A percentile compares a stretch with the other conserved stretches of the same genome.
phyloP scores from a whole-genome alignment of 1,140 invertebrate species.

The Luehdorfia chinensis region DNA sequence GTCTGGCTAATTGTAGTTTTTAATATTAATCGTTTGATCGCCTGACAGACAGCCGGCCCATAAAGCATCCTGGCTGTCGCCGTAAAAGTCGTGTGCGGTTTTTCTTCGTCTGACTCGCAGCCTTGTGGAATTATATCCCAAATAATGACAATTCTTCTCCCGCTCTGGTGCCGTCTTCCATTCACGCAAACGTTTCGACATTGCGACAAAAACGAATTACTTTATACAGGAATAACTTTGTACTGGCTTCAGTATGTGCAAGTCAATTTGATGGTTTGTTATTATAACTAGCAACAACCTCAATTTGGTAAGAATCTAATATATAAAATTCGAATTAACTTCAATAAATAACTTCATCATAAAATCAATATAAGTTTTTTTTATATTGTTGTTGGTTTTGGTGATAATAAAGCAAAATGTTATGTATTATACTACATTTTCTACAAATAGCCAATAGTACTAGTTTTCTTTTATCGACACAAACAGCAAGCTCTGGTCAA shows the following conservation, averaged over 20 bases:
- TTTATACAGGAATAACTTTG: background rate
- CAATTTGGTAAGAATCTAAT: too few relatives aligned
- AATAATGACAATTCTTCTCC: slow-evolving; percentile 53
- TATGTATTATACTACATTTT: too few relatives aligned
- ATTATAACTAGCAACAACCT: too few relatives aligned
- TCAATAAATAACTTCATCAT: too few relatives aligned
- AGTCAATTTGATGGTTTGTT: too few relatives aligned
- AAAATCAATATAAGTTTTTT: too few relatives aligned
- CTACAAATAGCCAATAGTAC: too few relatives aligned
- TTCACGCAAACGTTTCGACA: slow-evolving; percentile 1
- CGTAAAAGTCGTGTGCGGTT: slow-evolving; percentile 68
- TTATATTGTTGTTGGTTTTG: too few relatives aligned
- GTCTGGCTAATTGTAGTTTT: slow-evolving; percentile 50
- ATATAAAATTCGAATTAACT: too few relatives aligned
- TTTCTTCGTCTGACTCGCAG: slow-evolving; percentile 54
- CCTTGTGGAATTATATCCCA: slow-evolving; percentile 52
- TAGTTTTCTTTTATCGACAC: too few relatives aligned
- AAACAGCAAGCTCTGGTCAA: slow-evolving; percentile 31
- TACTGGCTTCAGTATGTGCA: too few relatives aligned
- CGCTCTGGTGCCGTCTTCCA: slow-evolving; percentile 20
- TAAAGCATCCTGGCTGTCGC: slow-evolving; percentile 56
- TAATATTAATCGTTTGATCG: slow-evolving; percentile 53
- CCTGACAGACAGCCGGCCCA: slow-evolving; percentile 36
- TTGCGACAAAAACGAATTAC: background rate
- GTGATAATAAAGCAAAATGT: too few relatives aligned